Conservation (phyloP, 2,888 invertebrate genomes). For the Yponomeuta evonymella region DNA sequence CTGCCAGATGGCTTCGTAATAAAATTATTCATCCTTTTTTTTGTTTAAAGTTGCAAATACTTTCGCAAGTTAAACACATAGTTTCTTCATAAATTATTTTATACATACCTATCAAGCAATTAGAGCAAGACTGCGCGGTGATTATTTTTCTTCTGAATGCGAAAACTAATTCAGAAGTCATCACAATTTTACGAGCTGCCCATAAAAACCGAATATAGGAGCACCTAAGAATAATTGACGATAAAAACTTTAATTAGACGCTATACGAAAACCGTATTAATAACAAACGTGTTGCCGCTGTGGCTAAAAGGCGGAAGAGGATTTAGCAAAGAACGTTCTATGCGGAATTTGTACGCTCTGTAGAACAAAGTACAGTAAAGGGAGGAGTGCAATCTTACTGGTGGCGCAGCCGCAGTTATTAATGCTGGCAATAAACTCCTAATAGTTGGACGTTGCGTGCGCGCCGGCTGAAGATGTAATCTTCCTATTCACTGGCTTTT, state of each 20-base stretch:
- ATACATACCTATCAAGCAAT: conserved; percentile 24
- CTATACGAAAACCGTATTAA: neutral
- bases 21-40: conserved; percentile 33
- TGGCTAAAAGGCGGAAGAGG: neutral
- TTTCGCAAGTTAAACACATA: no score
- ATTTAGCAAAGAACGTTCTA: neutral
- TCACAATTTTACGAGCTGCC: conserved; percentile 4
- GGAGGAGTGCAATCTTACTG: conserved; percentile 13
- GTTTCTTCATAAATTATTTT: conserved; percentile 30
- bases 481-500: conserved; percentile 47
- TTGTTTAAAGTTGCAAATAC: no score
- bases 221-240: neutral
- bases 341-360: neutral
- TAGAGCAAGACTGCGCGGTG: neutral
- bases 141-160: neutral
- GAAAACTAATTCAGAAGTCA: conserved; percentile 13
- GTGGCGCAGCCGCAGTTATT: conserved; percentile 37
- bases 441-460: conserved; percentile 36
- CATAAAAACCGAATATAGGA: conserved; percentile 8
- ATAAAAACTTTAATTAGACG: conserved; percentile 4
- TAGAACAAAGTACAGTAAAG: conserved; percentile 6
- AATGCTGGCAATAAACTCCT: conserved; percentile 39
- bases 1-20: conserved; percentile 44
- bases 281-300: neutral
- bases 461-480: conserved; percentile 42